Evolutionary conservation across 1,140 invertebrate species (phyloP).

Genomic region (Monomorium pharaonis): DNA sequence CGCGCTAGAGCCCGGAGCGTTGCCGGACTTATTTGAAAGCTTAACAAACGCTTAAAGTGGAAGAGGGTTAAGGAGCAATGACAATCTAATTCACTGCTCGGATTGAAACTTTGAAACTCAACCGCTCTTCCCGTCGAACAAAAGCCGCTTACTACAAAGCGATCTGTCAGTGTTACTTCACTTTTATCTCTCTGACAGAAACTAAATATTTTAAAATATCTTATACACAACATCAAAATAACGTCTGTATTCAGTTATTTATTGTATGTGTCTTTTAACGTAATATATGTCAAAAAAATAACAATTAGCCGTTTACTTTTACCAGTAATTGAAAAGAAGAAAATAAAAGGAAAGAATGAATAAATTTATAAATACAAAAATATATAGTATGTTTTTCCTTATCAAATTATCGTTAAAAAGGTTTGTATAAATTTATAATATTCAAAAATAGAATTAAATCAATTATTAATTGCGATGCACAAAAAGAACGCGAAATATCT

Average conservation of each 20-base stretch:
- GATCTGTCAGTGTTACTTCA: not conserved
- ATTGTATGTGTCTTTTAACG: not conserved
- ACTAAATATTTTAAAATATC: slow-evolving; percentile 7
- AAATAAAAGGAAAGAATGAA: not conserved
- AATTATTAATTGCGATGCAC: not conserved
- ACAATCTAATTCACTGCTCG: slow-evolving; percentile 21
- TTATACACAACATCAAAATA: not conserved
- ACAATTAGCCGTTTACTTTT: not conserved
- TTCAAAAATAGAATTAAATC: not conserved
- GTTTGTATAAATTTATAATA: not conserved
- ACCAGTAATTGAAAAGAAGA: no score
- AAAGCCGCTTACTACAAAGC: slow-evolving; percentile 41
- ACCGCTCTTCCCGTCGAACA: slow-evolving; percentile 27
- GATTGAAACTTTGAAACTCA: slow-evolving; percentile 48
- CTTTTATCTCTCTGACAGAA: not conserved
- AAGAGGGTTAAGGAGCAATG: slow-evolving; percentile 36
- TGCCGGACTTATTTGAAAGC: slow-evolving; percentile 38
- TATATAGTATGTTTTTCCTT: not conserved
- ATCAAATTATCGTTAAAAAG: not conserved
- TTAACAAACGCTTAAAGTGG: slow-evolving; percentile 40
- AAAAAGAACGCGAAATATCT: no score
- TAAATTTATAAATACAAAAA: not conserved
- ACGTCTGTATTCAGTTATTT: not conserved
- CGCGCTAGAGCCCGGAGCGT: not conserved
- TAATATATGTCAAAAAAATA: not conserved